Conservation (phyloP, 2,797 vertebrate species). For the Lutjanus argentimaculatus region DNA sequence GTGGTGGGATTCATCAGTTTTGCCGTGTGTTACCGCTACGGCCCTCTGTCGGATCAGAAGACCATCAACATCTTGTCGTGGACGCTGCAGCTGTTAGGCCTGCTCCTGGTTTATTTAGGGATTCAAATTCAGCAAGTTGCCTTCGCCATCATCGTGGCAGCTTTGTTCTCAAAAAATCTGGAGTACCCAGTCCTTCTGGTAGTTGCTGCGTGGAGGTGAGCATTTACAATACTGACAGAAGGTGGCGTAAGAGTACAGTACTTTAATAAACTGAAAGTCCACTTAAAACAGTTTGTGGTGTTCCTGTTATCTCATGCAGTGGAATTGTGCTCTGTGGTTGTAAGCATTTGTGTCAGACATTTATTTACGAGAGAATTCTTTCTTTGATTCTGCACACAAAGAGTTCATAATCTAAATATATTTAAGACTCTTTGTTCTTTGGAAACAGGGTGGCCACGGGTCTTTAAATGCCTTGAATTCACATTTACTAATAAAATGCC, state of each 20-base stretch:
- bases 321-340: not conserved
- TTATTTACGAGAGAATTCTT: not conserved
- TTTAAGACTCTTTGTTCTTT: not conserved
- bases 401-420: not conserved
- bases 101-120: constrained; percentile 91
- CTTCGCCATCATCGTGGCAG: constrained; percentile 86
- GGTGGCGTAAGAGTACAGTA: constrained; percentile 53
- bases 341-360: too few relatives aligned
- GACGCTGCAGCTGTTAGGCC: constrained; percentile 93
- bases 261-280: not conserved
- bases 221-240: constrained; percentile 49
- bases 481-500: too few relatives aligned
- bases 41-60: constrained; percentile 92
- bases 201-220: constrained; percentile 74
- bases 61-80: constrained; percentile 96
- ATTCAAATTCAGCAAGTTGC: constrained; percentile 93
- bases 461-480: too few relatives aligned
- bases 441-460: not conserved
- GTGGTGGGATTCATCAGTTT: constrained; percentile 94
- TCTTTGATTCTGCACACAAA: not conserved
- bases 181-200: constrained; percentile 87
- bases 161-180: constrained; percentile 91
- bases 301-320: not conserved
- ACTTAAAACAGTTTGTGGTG: not conserved
- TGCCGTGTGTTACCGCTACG: constrained; percentile 93